A percentile compares a stretch with the other conserved stretches of the same genome.
phyloP scores from a whole-genome alignment of 2,888 invertebrate genomes.

The Rotaria socialis region DNA sequence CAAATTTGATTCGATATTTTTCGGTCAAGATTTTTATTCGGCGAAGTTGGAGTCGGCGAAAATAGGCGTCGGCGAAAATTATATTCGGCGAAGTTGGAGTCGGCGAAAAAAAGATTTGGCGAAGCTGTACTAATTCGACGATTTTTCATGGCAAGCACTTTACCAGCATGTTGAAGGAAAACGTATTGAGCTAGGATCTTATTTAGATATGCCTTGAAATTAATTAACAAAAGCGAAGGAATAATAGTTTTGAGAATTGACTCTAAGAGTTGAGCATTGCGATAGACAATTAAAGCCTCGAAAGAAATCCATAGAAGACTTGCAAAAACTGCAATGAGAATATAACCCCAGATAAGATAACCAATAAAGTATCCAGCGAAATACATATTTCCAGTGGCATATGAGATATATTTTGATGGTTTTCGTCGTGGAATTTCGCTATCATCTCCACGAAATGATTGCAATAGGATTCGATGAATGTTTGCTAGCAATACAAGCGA shows the following conservation, averaged over 20 bases:
- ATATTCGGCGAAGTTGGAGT: no score
- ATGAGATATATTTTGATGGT: not conserved
- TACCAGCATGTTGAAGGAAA: not conserved
- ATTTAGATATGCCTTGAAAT: not conserved
- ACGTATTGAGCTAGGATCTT: not conserved
- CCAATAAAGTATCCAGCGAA: conserved; percentile 28
- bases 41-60: no score
- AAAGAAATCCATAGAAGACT: not conserved
- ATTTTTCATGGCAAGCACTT: not conserved
- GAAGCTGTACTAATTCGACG: no score
- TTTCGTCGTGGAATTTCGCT: not conserved
- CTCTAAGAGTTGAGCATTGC: not conserved
- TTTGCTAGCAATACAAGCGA: not conserved
- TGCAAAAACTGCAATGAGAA: not conserved
- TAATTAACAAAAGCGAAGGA: not conserved
- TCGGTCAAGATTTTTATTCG: no score
- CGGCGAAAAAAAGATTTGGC: no score
- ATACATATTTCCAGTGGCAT: not conserved
- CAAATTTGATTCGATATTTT: no score
- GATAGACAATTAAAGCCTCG: not conserved
- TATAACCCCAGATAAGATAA: conserved; percentile 15
- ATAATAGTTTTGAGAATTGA: not conserved
- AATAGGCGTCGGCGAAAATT: no score
- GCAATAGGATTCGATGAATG: conserved; percentile 15
- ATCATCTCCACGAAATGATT: not conserved